Conservation (phyloP, 2,888 invertebrate species). For the Ornithoptera alexandrae region DNA sequence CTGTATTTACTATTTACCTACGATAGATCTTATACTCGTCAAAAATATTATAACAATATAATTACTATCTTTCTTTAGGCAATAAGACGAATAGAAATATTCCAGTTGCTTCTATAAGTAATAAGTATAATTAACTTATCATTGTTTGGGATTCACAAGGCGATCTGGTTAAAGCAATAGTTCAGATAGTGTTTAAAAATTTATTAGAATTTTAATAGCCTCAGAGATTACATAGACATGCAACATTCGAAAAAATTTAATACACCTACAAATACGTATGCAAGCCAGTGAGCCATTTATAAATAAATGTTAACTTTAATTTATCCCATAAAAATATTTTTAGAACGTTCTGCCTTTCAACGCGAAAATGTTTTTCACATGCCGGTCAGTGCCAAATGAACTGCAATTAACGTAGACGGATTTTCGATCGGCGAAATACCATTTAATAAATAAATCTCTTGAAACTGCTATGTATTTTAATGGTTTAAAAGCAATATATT, state of each 20-base stretch:
- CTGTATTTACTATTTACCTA: no score
- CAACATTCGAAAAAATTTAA: neutral
- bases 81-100: neutral
- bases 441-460: slow-evolving; percentile 75
- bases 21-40: no score
- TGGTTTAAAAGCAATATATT: slow-evolving; percentile 56
- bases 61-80: no score
- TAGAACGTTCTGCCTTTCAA: neutral
- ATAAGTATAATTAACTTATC: neutral
- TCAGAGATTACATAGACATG: neutral
- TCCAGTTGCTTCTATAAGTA: neutral
- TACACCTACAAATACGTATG: neutral
- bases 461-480: slow-evolving; percentile 71
- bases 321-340: neutral
- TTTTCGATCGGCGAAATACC: slow-evolving; percentile 65
- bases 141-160: neutral
- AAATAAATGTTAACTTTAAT: neutral
- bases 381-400: slow-evolving; percentile 19
- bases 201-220: neutral
- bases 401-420: slow-evolving; percentile 60
- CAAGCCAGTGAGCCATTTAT: neutral
- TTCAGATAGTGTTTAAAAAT: neutral
- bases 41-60: no score
- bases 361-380: neutral
- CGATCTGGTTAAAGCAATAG: neutral